phyloP scores from a whole-genome alignment of 2,888 invertebrate species.

The Seira sanloemensis region DNA sequence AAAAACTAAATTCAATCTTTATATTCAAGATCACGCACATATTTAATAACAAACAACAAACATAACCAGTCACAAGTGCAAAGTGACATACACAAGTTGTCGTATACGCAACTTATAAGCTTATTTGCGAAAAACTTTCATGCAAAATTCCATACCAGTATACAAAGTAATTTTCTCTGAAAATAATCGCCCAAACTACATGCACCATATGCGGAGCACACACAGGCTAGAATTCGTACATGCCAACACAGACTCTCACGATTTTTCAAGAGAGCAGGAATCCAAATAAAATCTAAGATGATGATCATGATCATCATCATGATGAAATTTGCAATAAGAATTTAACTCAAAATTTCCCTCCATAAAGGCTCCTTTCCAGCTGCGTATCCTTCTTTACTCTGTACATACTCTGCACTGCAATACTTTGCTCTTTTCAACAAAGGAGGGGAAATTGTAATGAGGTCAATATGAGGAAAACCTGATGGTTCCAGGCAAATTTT shows the following conservation, averaged over 20 bases:
- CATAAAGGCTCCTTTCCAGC: not conserved
- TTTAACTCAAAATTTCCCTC: not conserved
- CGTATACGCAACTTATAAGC: too few species aligned
- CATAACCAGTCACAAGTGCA: too few species aligned
- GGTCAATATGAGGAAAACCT: constrained; percentile 15
- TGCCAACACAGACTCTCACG: not conserved
- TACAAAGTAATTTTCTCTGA: too few species aligned
- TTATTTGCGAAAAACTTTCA: too few species aligned
- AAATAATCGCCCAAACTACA: too few species aligned
- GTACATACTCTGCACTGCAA: not conserved
- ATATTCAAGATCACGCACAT: too few species aligned
- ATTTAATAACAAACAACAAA: too few species aligned
- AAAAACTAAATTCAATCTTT: too few species aligned
- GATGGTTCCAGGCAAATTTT: constrained; percentile 14
- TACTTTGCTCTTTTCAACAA: constrained; percentile 3
- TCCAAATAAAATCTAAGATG: constrained; percentile 19
- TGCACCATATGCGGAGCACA: too few species aligned
- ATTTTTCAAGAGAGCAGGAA: not conserved
- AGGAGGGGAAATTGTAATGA: constrained; percentile 5
- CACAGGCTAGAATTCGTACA: not conserved
- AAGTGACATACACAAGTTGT: too few species aligned
- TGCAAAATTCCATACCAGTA: too few species aligned
- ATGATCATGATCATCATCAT: not conserved
- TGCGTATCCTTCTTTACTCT: too few species aligned
- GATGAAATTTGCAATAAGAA: not conserved